Percentiles rank a stretch among this genome's conserved stretches.
phyloP scores from a whole-genome alignment of 2,888 invertebrate species.

The Lysandra coridon region DNA sequence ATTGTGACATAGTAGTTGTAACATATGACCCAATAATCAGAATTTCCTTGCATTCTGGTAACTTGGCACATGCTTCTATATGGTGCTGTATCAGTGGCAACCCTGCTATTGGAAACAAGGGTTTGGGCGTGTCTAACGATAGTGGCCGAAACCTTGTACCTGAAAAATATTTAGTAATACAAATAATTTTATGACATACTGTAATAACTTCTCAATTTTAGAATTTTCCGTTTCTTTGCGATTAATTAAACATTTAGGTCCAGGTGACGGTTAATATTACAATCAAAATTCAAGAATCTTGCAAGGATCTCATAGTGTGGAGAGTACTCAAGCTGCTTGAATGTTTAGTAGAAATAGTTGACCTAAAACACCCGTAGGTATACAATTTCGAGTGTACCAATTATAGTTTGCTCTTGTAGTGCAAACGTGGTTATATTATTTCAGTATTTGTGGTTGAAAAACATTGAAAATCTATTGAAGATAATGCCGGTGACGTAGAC shows the following conservation, averaged over 20 bases:
- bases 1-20: slow-evolving; percentile 89
- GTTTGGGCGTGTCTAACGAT: slow-evolving; percentile 98
- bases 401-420: background rate
- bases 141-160: slow-evolving; percentile 98
- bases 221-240: too few species aligned
- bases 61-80: slow-evolving; percentile 93
- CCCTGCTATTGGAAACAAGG: slow-evolving; percentile 98
- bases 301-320: background rate
- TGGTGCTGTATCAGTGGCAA: slow-evolving; percentile 97
- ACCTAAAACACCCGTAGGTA: background rate
- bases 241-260: background rate
- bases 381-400: background rate
- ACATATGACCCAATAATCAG: slow-evolving; percentile 97
- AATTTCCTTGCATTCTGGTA: slow-evolving; percentile 92
- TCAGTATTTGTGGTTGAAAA: background rate
- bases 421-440: background rate
- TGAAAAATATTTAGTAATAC: slow-evolving; percentile 56
- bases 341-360: background rate
- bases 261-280: background rate
- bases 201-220: too few species aligned
- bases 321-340: background rate
- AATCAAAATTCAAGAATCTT: background rate
- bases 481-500: slow-evolving; percentile 55
- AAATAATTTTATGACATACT: background rate
- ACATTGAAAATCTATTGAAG: background rate